Evolutionary conservation across 2,797 vertebrate genomes (phyloP).

Genomic region (Enteromius trimaculatus): DNA sequence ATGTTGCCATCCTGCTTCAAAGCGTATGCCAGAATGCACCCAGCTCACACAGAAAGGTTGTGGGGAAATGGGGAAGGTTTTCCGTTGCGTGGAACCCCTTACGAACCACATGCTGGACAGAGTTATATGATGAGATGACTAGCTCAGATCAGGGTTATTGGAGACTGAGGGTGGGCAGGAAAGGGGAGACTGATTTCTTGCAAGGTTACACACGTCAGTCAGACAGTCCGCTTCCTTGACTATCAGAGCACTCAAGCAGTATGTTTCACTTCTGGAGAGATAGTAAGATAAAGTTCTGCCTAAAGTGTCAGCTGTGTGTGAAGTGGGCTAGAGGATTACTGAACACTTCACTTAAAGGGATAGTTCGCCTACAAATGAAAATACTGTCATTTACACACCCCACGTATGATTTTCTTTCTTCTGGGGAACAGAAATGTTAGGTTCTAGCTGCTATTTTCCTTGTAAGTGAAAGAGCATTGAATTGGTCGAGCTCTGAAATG

Average conservation of each 20-base stretch:
- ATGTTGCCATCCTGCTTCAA: conserved; percentile 8
- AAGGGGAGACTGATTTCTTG: conserved; percentile 80
- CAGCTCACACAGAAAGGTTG: background rate
- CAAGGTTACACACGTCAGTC: conserved; percentile 81
- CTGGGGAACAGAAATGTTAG: background rate
- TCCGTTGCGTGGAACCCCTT: background rate
- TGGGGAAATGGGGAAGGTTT: background rate
- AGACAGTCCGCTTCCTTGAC: conserved; percentile 71
- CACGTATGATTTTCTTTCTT: background rate
- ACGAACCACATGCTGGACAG: conserved; percentile 43
- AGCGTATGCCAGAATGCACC: conserved; percentile 8
- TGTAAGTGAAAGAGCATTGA: background rate
- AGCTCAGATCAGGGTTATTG: conserved; percentile 69
- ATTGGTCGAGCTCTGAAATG: background rate
- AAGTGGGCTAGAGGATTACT: conserved; percentile 30
- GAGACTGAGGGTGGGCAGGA: conserved; percentile 51
- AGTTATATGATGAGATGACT: conserved; percentile 61
- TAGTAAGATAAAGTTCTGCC: conserved; percentile 38
- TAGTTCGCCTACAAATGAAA: background rate
- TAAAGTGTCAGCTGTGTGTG: conserved; percentile 8
- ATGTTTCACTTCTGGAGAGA: conserved; percentile 30
- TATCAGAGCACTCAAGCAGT: conserved; percentile 38
- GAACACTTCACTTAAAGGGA: conserved; percentile 5
- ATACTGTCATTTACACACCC: background rate
- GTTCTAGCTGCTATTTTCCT: background rate